These are phyloP conservation scores for Drosophila bocqueti DNA, from an alignment of 1,140 invertebrate genomes.

Conservation along the genomic window DNA sequence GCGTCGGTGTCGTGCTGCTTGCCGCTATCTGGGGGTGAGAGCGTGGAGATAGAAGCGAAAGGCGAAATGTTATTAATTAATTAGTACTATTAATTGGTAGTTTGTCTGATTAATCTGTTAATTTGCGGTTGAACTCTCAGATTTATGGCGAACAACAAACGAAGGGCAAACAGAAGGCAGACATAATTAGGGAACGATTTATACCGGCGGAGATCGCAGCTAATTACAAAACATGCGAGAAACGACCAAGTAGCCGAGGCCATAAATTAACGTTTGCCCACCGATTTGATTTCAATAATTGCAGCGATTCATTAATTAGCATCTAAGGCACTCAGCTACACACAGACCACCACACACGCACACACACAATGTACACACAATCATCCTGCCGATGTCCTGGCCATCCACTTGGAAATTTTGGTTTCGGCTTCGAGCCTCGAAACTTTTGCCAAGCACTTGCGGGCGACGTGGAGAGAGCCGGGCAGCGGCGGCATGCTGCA, in stretches of 20 bases:
- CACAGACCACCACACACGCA: conserved; percentile 7
- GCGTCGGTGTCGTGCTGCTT: conserved; percentile 52
- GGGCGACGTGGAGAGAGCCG: conserved; percentile 18
- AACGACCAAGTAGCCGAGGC: conserved; percentile 47
- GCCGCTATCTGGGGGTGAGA: conserved; percentile 19
- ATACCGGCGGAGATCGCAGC: conserved; percentile 49
- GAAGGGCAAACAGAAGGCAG: conserved; percentile 37
- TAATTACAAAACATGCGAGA: conserved; percentile 72
- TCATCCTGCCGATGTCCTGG: conserved; percentile 26
- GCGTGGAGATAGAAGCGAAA: conserved; percentile 13
- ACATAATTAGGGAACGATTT: conserved; percentile 70
- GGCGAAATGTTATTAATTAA: conserved; percentile 71
- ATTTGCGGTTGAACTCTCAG: conserved; percentile 59
- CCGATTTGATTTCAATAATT: conserved; percentile 80
- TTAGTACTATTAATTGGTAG: conserved; percentile 66
- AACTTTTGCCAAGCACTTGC: conserved; percentile 54
- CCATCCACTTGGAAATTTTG: conserved; percentile 57
- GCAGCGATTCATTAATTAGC: conserved; percentile 79
- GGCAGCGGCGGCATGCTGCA: conserved; percentile 23
- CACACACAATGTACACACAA: conserved; percentile 5
- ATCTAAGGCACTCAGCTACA: conserved; percentile 52
- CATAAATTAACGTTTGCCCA: conserved; percentile 71
- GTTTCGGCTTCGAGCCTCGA: conserved; percentile 32
- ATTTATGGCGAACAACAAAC: conserved; percentile 58
- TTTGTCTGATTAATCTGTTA: conserved; percentile 80